Base-by-base conservation (phyloP, 2,888 invertebrate species). In the Ecliptopera silaceata region DNA sequence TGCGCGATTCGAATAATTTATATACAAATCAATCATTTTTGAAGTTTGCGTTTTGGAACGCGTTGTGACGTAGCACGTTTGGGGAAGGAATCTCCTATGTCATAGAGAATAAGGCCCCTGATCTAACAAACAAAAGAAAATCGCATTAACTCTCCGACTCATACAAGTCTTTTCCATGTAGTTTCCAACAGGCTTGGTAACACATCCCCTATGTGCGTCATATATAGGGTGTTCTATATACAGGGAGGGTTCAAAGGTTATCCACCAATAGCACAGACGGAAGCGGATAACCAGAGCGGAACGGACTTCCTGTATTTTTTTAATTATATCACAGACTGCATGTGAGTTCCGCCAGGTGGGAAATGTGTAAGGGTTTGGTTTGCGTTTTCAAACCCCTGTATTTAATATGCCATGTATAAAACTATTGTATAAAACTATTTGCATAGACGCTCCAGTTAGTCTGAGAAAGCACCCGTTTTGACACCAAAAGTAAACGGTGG, bases 221-320 rank as follows among this genome's bases (percentile, higher is more conserved):
- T 52, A 68, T 46, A 70, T 69, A 70, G 62, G 68, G 65, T 61
- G 61, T 45, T 59, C 12, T 60, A 66, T 57, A 69, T 66, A 64
- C 61, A 57, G 52, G 82, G 86, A 74, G 80, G 87, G 88, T 84
- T 90, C 88, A 89, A 82, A 88, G 89, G 89, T 88, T 80, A 79
- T 65, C 72, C 75, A 70, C 88, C 89, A 89, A 88, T 88, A 70
- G 80, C 73, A 64, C 63, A 56, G 72, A 79, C 84, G 88, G 87
- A 86, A 83, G 73, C 69, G 69, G 67, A 72, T 79, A 72, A 80
- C 49, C 72, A 65, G 77, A 73, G 77, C 82, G 82, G 79, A 78
- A 83, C 77, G 60, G 59, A 79, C 80, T 81, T 89, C 89, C 89
- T 82, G 76, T 70, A 60, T 80, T 77, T 74, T 85, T 86, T 84